Evolutionary conservation across 2,113 vertebrate genomes (phyloP), one percentile per base, ranked within the genome.

Genomic region (Chionomys nivalis): DNA sequence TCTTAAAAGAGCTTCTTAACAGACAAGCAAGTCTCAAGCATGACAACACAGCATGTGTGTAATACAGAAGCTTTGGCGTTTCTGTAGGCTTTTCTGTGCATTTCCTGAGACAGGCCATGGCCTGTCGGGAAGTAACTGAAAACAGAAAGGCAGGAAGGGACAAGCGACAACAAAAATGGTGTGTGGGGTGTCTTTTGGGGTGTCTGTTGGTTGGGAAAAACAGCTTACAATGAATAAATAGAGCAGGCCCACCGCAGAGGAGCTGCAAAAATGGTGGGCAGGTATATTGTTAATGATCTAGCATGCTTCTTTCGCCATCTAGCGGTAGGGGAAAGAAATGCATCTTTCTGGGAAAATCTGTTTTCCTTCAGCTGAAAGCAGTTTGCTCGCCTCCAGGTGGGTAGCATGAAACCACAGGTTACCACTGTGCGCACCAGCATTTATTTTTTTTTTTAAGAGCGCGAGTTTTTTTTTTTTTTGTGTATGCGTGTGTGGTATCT

Each of bases 231-330:
- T 3, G 24, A 75, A 65, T 42, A 4, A 66, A 52, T 33, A 2
- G 28, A 87, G 33, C 26, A 21, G 58, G 17, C 10, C n/a, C 24
- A 19, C n/a, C 23, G n/a, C 82, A 65, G 10, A n/a, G 4, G 13
- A 10, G 23, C 36, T 14, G 42, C 52, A 3, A 7, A 26, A 2
- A 21, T 42, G 0, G 0, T 0, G 65, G 12, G 36, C 0, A 0
- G 7, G 4, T 16, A n/a, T 31, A 13, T 39, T 42, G 17, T 79
- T 7, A 3, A 4, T 4, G 47, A 31, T 83, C 92, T 16, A 36
- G 83, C 8, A 4, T 82, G 89, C 90, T 63, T 94, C 87, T 91
- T 21, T 52, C 12, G 70, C 93, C 97, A 94, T 85, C 97, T 96
- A 95, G 96, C 86, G 65, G 58, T 36, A 1, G 0, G 0, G 0